Percentiles rank a stretch among this genome's conserved stretches.
phyloP scores from a whole-genome alignment of 2,888 invertebrate species.

The Dryococelus australis region DNA sequence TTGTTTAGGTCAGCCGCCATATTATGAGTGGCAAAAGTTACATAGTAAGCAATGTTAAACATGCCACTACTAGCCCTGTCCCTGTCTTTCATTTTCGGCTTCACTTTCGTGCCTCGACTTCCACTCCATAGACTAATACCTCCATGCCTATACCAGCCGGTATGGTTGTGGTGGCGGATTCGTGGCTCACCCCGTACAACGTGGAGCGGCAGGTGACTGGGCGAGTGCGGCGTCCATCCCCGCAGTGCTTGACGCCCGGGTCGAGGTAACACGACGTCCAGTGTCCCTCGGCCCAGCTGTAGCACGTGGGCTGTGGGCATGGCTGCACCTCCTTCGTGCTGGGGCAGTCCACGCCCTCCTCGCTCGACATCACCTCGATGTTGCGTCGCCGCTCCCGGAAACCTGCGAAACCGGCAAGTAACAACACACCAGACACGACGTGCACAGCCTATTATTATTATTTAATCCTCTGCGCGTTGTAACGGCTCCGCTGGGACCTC shows the following conservation, averaged over 20 bases:
- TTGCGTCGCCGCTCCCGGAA: constrained; percentile 53
- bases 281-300: constrained; percentile 62
- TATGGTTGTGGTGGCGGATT: too few relatives aligned
- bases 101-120: too few relatives aligned
- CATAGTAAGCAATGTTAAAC: too few relatives aligned
- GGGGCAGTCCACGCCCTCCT: constrained; percentile 55
- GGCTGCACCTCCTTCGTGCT: constrained; percentile 65
- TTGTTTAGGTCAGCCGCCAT: too few relatives aligned
- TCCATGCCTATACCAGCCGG: too few relatives aligned
- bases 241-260: constrained; percentile 58
- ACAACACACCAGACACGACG: neutral
- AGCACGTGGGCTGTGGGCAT: constrained; percentile 63
- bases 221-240: constrained; percentile 66
- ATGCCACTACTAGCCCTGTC: too few relatives aligned
- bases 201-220: constrained; percentile 64
- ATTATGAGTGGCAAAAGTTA: too few relatives aligned
- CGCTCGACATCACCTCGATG: constrained; percentile 54
- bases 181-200: constrained; percentile 61
- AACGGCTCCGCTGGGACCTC: too few relatives aligned
- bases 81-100: too few relatives aligned
- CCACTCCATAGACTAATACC: too few relatives aligned
- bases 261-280: constrained; percentile 63
- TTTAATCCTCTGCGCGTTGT: too few relatives aligned
- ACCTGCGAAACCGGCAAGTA: constrained; percentile 47
- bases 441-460: too few relatives aligned